A percentile compares a stretch with the other conserved stretches of the same genome.
These are phyloP conservation scores for Mellilla xanthometata DNA, from an alignment of 2,888 invertebrate species.

Conservation along the genomic window DNA sequence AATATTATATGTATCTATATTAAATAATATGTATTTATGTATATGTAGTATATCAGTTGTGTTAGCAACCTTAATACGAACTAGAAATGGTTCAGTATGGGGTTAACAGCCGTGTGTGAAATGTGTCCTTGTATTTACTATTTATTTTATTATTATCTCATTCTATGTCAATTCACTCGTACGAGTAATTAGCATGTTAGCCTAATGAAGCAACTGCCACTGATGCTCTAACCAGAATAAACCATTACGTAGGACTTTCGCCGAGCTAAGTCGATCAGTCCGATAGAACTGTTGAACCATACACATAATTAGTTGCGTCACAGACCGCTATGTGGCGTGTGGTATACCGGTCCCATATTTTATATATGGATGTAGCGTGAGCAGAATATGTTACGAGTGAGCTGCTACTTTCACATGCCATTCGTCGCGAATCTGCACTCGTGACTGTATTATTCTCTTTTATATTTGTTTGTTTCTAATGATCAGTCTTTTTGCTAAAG, in stretches of 20 bases:
- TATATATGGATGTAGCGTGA: slow-evolving; percentile 45
- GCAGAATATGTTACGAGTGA: slow-evolving; percentile 61
- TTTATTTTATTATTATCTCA: no score
- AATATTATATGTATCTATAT: no score
- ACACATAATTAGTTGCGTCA: slow-evolving; percentile 78
- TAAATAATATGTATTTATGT: no score
- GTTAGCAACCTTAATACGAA: no score
- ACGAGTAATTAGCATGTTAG: not conserved
- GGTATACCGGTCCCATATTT: slow-evolving; percentile 54
- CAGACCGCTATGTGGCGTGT: slow-evolving; percentile 38
- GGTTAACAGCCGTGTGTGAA: no score
- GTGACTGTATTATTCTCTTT: slow-evolving; percentile 30
- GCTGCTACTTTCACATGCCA: slow-evolving; percentile 66
- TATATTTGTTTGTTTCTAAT: slow-evolving; percentile 3
- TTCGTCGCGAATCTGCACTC: slow-evolving; percentile 52
- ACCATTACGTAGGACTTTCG: slow-evolving; percentile 66
- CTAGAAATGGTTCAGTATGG: no score
- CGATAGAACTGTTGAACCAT: slow-evolving; percentile 58
- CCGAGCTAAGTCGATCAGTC: slow-evolving; percentile 39
- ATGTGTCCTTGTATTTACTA: no score
- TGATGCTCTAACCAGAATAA: slow-evolving; percentile 25
- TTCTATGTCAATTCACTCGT: no score
- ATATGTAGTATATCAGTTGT: no score
- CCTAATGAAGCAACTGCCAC: slow-evolving; percentile 2
- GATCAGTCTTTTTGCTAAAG: not conserved